These are phyloP conservation scores for Mobula hypostoma DNA, from an alignment of 2,113 vertebrate genomes.

Conservation along the genomic window DNA sequence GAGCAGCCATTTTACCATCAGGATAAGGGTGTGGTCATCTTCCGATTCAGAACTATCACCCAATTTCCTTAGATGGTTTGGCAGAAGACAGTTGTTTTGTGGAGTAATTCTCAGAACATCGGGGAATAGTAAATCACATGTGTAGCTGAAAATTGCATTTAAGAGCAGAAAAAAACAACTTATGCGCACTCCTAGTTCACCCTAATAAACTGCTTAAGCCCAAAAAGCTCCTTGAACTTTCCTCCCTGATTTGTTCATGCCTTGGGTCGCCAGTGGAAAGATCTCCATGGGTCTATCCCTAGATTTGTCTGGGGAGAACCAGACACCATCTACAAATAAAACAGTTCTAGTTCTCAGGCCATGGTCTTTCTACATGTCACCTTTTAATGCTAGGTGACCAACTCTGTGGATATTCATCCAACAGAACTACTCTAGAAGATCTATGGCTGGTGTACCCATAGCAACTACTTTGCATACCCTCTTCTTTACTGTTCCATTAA, in stretches of 20 bases:
- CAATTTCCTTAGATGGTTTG: no score
- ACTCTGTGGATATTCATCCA: background rate
- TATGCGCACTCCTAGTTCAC: background rate
- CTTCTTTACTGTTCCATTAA: background rate
- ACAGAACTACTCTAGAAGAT: background rate
- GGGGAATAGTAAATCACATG: no score
- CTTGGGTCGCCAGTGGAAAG: background rate
- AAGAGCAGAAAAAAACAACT: no score
- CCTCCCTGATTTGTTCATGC: no score
- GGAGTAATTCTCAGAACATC: no score
- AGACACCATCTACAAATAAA: background rate
- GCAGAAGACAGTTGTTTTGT: no score
- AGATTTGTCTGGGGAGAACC: background rate
- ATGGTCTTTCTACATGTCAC: background rate
- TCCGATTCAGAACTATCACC: no score
- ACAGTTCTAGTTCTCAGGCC: background rate
- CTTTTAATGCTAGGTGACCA: background rate
- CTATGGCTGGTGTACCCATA: background rate
- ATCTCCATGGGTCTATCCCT: background rate
- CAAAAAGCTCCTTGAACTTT: background rate
- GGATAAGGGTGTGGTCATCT: no score
- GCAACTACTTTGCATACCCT: background rate
- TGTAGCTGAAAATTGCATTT: no score
- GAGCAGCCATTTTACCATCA: no score
- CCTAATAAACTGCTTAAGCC: background rate